Evolutionary conservation across 1,140 invertebrate species (phyloP).

Genomic region (Platorchestia sp.): DNA sequence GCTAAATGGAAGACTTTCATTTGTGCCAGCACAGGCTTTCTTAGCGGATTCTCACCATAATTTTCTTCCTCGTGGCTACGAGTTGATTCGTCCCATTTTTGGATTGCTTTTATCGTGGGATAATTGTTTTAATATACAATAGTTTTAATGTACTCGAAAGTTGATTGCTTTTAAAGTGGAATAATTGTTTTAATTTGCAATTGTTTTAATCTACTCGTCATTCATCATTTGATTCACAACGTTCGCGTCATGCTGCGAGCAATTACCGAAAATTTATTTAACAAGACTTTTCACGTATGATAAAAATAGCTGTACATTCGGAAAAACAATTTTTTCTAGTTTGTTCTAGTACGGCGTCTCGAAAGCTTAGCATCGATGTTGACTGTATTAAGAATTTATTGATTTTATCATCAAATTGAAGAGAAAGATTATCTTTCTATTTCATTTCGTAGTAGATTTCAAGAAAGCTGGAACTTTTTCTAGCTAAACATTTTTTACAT

Average conservation of each 20-base stretch:
- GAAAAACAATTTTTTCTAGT: neutral
- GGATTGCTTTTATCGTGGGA: neutral
- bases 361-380: neutral
- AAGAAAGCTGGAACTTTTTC: neutral
- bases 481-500: neutral
- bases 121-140: neutral
- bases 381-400: neutral
- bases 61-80: neutral
- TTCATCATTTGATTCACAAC: neutral
- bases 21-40: neutral
- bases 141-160: too few relatives aligned
- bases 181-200: neutral
- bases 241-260: neutral
- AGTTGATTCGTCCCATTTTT: neutral
- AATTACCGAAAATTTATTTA: neutral
- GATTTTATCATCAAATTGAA: neutral
- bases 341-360: neutral
- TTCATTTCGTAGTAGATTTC: neutral
- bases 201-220: too few relatives aligned
- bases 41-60: neutral
- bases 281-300: neutral
- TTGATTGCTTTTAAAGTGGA: neutral
- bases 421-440: neutral
- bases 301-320: neutral
- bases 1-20: neutral